A percentile compares a stretch with the other conserved stretches of the same genome.
These are phyloP conservation scores for Pterostichus niger DNA, from an alignment of 2,888 invertebrate genomes.

Conservation along the genomic window DNA sequence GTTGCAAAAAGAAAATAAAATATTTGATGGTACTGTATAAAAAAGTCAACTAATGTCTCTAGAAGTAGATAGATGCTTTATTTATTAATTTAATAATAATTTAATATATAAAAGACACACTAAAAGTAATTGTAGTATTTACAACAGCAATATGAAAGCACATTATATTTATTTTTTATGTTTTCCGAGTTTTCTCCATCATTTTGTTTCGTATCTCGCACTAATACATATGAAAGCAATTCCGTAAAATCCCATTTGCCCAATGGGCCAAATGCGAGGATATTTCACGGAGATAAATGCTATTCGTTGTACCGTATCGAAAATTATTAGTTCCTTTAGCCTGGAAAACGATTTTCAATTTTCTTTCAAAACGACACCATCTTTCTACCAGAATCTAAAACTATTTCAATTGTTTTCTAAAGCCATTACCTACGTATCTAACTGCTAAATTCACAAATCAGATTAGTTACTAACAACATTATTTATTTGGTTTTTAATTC, in stretches of 20 bases:
- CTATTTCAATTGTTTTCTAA: too few species aligned
- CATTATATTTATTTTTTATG: conserved; percentile 9
- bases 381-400: too few species aligned
- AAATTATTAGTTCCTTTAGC: conserved; percentile 21
- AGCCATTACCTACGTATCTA: too few species aligned
- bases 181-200: conserved; percentile 17
- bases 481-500: too few species aligned
- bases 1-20: too few species aligned
- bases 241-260: conserved; percentile 23
- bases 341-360: conserved; percentile 20
- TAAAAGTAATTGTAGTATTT: neutral
- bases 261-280: conserved; percentile 6
- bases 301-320: conserved; percentile 8
- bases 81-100: conserved; percentile 42
- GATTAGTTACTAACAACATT: too few species aligned
- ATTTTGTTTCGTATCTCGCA: conserved; percentile 31
- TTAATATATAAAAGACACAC: neutral
- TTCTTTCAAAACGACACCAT: too few species aligned
- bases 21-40: neutral
- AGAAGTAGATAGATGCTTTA: conserved; percentile 49
- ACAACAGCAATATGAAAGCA: neutral
- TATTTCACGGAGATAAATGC: conserved; percentile 24
- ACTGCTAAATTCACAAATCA: too few species aligned
- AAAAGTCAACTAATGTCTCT: conserved; percentile 48
- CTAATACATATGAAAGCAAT: conserved; percentile 36